Percentiles rank a stretch among this genome's conserved stretches.
phyloP scores from a whole-genome alignment of 2,113 vertebrate genomes.

The Pandion haliaetus region DNA sequence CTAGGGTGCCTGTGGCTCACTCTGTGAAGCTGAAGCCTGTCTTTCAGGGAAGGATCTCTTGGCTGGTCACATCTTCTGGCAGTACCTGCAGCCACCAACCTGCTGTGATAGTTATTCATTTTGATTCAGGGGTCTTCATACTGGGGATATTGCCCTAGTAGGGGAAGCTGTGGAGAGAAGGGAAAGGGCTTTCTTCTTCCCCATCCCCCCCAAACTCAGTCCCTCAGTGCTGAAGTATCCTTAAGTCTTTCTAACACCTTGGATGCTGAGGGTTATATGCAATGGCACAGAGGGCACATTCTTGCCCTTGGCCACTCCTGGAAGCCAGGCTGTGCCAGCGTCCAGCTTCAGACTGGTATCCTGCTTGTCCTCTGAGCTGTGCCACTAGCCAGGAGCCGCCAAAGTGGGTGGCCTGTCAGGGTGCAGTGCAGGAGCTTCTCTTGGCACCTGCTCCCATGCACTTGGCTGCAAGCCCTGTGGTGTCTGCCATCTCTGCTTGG shows the following conservation, averaged over 20 bases:
- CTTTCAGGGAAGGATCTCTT: not conserved
- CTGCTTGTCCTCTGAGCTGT: not conserved
- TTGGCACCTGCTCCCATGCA: not conserved
- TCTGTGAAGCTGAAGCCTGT: not conserved
- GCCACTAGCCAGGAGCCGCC: not conserved
- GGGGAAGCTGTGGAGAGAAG: not conserved
- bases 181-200: not conserved
- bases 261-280: not conserved
- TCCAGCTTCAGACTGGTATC: not conserved
- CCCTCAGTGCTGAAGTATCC: not conserved
- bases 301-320: not conserved
- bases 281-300: accelerated
- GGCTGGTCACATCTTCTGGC: not conserved
- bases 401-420: not conserved
- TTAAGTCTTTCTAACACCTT: not conserved
- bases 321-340: not conserved
- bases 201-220: accelerated
- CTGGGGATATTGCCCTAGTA: not conserved
- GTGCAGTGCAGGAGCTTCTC: not conserved
- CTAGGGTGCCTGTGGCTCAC: not conserved
- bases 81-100: not conserved
- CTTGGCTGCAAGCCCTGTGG: not conserved
- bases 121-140: not conserved
- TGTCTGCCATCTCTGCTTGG: not conserved
- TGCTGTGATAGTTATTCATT: not conserved